Evolutionary conservation across 2,888 invertebrate genomes (phyloP), one percentile per base, ranked within the genome.

Genomic region (Macrophya alboannulata): DNA sequence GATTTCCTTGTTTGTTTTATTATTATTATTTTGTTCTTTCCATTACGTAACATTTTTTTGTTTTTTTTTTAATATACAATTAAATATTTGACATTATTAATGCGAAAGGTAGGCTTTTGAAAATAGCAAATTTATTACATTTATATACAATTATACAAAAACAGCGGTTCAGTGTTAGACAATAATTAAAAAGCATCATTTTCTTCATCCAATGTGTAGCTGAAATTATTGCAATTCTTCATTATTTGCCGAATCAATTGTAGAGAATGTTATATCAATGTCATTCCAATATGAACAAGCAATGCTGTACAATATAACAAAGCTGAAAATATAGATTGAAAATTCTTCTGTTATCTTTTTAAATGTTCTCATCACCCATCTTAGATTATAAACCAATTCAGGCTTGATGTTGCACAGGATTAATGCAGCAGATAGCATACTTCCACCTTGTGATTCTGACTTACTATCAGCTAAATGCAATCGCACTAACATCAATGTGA

Each of bases 401-500:
- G 93, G 92, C 45, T 90, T 90, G 21, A 92, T 87, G 83, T 92
- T 92, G 51, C 91, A 92, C 25, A 93, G 86, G 85, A 92, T 89
- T 76, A 92, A 88, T 37, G 90, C 91, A 45, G 91, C 89, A 8
- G 89, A 84, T n/a, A 93, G 43, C 43, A 92, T 86, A 86, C 85
- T 91, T 68, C 87, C 88, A 9, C 87, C 85, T 83, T 89, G 88
- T n/a, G 86, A 81, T 48, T 87, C 87, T 21, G 87, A 86, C 4
- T 76, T 74, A 25, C 84, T 88, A 43, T 84, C 84, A 76, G 43
- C 85, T 4, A 87, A 84, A 76, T 87, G 90, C 21, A 92, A 9
- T 72, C 91, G 90, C 76, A 88, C 89, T 40, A 90, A 37, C 84
- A 88, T 88, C 31, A 92, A 62, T 48, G 89, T 71, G 43, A 91